Base-by-base conservation (phyloP, 2,888 invertebrate genomes). In the Strigamia maritima region DNA sequence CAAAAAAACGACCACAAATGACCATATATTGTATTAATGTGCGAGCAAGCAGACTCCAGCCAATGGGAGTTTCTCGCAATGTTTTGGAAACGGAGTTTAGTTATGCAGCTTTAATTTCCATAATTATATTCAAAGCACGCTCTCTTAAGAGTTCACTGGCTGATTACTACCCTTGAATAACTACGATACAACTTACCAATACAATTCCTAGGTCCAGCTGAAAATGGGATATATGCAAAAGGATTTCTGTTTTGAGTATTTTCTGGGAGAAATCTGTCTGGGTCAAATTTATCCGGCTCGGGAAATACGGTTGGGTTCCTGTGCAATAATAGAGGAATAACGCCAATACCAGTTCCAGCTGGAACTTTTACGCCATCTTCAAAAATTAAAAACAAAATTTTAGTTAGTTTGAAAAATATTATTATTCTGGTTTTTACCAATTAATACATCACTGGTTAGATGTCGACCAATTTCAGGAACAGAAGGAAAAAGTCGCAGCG, bases 211-310 rank as follows among this genome's bases (percentile, higher is more conserved):
- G 86, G 86, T 16, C 87, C 87, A 0, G 87, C 87, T 38, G 87
- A 87, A 79, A 87, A 87, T 0, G 87, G 87, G 0, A 87, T 83
- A 81, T 84, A 87, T 0, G 86, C 82, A 79, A 84, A 87, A 4
- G 84, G 84, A 82, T 94, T 94, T 81, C 94, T 90, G 83, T 90
- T 90, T 76, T 91, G 91, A 81, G 91, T 91, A 82, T 89, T 90
- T 82, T 92, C 90, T 0, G 93, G 92, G 81, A 90, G 84, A 85
- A 93, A 93, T 81, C 93, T 86, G 76, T 94, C 94, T 1, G 94
- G 94, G 87, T 94, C 89, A 84, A 93, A 95, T 81, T 88, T 89
- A 65, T 90, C 88, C 0, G 93, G 92, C 81, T 92, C 87, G 0
- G 90, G 88, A 86, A 89, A 93, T 76, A 89, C 86, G 19, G 89